Conservation (phyloP, 2,888 invertebrate genomes). For the Argyresthia albistria region DNA sequence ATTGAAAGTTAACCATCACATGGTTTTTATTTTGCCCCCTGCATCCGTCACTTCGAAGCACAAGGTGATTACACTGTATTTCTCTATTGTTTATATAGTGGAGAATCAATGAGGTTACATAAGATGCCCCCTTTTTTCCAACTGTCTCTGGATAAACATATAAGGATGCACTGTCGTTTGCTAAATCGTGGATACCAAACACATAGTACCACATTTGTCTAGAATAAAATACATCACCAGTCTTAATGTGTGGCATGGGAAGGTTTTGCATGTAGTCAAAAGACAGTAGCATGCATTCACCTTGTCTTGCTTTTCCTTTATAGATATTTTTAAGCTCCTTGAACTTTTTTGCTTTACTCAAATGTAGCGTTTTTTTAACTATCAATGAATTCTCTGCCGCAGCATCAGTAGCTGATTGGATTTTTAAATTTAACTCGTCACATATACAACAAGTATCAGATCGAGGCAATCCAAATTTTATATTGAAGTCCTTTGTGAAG, state of each 20-base stretch:
- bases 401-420: slow-evolving; percentile 2
- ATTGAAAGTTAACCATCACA: not conserved
- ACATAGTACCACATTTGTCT: slow-evolving; percentile 9
- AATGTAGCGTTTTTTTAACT: slow-evolving; percentile 6
- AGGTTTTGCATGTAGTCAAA: slow-evolving; percentile 7
- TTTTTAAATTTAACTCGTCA: slow-evolving; percentile 6
- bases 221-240: slow-evolving; percentile 9
- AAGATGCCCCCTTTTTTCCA: slow-evolving; percentile 9
- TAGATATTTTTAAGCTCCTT: slow-evolving; percentile 5
- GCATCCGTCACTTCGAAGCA: slow-evolving; percentile 11
- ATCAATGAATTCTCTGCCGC: not conserved
- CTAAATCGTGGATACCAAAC: slow-evolving; percentile 9
- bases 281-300: slow-evolving; percentile 4
- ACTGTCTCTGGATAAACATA: slow-evolving; percentile 8
- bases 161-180: slow-evolving; percentile 4
- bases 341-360: slow-evolving; percentile 7
- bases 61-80: slow-evolving; percentile 7
- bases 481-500: slow-evolving; percentile 3
- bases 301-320: slow-evolving; percentile 3
- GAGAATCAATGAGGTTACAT: slow-evolving; percentile 9
- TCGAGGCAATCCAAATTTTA: slow-evolving; percentile 8
- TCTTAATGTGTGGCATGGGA: slow-evolving; percentile 7
- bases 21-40: slow-evolving; percentile 12
- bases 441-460: slow-evolving; percentile 6
- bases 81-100: slow-evolving; percentile 7